A percentile compares a stretch with the other conserved stretches of the same genome.
phyloP scores from a whole-genome alignment of 2,113 vertebrate genomes.

The Prietella phreatophila region DNA sequence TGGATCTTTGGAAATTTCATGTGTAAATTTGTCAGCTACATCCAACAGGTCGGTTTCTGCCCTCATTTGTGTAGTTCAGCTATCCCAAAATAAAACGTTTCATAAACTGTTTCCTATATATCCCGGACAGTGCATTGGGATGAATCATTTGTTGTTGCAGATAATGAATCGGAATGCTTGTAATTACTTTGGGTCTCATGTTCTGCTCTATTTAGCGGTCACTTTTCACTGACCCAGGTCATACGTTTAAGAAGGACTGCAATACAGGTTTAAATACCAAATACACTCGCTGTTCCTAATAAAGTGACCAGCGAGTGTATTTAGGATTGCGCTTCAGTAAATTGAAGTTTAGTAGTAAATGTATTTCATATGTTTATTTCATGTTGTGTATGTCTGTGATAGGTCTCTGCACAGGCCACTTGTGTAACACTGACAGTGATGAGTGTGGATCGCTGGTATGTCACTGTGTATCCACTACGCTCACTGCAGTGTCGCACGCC shows the following conservation, averaged over 20 bases:
- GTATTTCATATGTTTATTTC: background rate
- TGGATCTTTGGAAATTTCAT: conserved; percentile 75
- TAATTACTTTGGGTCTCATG: background rate
- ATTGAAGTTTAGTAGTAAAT: background rate
- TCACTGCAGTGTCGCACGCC: conserved; percentile 65
- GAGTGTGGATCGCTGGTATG: conserved; percentile 71
- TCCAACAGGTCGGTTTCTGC: conserved; percentile 65
- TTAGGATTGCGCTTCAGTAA: background rate
- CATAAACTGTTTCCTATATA: background rate
- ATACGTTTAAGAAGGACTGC: background rate
- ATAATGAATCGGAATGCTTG: background rate
- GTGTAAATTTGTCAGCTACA: conserved; percentile 70
- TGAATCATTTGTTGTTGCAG: background rate
- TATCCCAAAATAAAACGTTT: background rate
- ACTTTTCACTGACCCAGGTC: background rate
- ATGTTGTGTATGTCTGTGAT: conserved; percentile 19
- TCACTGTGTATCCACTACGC: conserved; percentile 69
- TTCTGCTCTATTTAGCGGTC: background rate
- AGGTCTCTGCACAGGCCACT: conserved; percentile 71
- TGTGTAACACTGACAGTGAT: conserved; percentile 72
- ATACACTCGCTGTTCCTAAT: background rate
- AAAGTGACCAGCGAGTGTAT: background rate
- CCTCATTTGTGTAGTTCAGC: background rate
- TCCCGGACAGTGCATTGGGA: background rate
- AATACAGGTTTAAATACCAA: background rate